A percentile compares a stretch with the other conserved stretches of the same genome.
Evolutionary conservation across 2,113 vertebrate species (phyloP).

Genomic region (Sander vitreus): DNA sequence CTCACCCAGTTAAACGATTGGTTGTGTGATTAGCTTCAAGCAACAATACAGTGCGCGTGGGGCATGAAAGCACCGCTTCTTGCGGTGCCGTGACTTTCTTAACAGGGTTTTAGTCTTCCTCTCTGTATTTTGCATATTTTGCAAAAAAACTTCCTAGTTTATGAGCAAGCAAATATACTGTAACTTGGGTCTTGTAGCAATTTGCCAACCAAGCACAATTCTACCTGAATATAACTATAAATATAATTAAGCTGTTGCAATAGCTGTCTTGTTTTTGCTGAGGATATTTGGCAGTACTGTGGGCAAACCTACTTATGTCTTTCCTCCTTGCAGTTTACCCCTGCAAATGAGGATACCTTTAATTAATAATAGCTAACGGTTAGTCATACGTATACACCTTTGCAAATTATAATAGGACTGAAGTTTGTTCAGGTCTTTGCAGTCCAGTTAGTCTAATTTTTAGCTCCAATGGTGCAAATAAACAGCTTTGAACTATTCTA

Average conservation of each 20-base stretch:
- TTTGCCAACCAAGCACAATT: conserved; percentile 21
- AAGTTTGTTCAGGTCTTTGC: conserved; percentile 16
- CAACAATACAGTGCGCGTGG: neutral
- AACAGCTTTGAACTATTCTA: neutral
- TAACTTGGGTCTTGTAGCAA: neutral
- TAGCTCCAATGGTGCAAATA: conserved; percentile 2
- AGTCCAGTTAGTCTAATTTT: conserved; percentile 5
- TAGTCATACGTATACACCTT: neutral
- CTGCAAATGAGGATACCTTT: neutral
- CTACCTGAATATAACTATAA: conserved; percentile 1
- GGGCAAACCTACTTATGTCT: neutral
- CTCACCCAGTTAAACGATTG: neutral
- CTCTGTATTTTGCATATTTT: conserved; percentile 13
- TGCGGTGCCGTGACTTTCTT: neutral
- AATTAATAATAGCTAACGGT: neutral
- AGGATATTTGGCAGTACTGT: neutral
- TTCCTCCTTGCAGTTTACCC: neutral
- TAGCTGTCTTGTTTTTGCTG: neutral
- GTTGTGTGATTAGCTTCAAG: conserved; percentile 36
- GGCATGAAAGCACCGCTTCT: conserved; percentile 6
- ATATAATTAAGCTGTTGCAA: neutral
- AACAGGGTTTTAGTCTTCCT: neutral
- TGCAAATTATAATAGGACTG: neutral
- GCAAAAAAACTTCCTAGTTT: neutral
- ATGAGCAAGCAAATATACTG: neutral